Evolutionary conservation across 2,113 vertebrate genomes (phyloP), one percentile per base, ranked within the genome.

Genomic region (Nothocercus julius): DNA sequence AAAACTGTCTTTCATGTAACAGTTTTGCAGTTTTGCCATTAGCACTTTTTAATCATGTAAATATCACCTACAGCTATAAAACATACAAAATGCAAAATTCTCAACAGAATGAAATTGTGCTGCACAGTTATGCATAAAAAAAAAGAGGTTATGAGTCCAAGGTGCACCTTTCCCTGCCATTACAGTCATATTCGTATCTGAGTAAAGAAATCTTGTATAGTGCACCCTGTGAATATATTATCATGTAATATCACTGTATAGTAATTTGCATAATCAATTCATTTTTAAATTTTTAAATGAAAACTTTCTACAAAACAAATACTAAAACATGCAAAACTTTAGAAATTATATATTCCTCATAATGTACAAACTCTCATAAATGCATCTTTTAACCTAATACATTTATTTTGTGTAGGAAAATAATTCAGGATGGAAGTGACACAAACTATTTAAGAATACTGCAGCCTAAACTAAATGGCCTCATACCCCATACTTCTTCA

Each of bases 1-100:
- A 15, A 34, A 28, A 78, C 30, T 44, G 51, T 21, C 17, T 88
- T 90, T 92, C 32, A 14, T 89, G 34, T 82, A 82, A 58, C 8
- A n/a, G 49, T 88, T 92, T 89, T 94, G 38, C 11, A 30, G 49
- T 88, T 92, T 89, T 94, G 38, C 47, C 32, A 69, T 82, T 90
- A 51, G 22, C 19, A 2, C 9, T 19, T 73, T 42, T 77, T 69
- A 79, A 27, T 51, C 32, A 12, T 20, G 3, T 20, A 54, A 77
- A 34, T 42, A 19, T 45, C 3, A 18, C 24, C 34, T 22, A 30
- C 16, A 30, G 27, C 25, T 82, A n/a, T 58, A 42, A 68, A 89
- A 53, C 5, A 10, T 38, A 24, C 10, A 82, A 42, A 95, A 67
- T 61, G 5, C 22, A 61, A 64, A 94, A 22, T 49, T 78, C 64